Conservation (phyloP, 2,888 invertebrate species). For the Mythimna ferrago region DNA sequence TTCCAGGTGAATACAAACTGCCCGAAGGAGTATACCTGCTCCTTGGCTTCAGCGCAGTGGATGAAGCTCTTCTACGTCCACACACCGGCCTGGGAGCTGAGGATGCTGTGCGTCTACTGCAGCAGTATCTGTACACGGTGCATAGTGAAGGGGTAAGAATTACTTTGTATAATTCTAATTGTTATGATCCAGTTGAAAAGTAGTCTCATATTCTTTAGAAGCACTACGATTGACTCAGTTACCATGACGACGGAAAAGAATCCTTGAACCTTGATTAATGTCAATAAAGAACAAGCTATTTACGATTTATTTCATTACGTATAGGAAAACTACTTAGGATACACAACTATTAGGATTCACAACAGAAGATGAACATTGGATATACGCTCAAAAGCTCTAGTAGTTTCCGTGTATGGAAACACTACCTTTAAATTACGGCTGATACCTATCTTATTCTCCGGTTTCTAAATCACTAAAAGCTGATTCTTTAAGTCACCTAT, state of each 20-base stretch:
- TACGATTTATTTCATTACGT: no score
- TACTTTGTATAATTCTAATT: not conserved
- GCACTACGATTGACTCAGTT: not conserved
- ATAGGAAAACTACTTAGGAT: not conserved
- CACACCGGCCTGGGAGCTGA: conserved; percentile 96
- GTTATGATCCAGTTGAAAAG: no score
- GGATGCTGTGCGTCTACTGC: conserved; percentile 95
- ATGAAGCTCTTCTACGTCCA: conserved; percentile 95
- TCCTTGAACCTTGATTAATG: no score
- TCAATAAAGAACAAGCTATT: no score
- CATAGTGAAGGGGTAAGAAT: conserved; percentile 91
- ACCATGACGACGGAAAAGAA: not conserved
- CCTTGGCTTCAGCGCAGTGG: conserved; percentile 97
- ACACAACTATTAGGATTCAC: no score
- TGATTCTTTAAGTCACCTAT: no score
- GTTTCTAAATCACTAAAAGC: no score
- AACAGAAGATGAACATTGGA: no score
- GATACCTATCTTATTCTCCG: no score
- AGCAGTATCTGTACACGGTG: conserved; percentile 94
- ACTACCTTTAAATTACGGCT: no score
- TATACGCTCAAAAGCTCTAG: no score
- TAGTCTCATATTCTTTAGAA: not conserved
- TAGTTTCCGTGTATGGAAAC: no score
- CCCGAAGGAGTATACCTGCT: conserved; percentile 97
- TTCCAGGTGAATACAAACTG: conserved; percentile 93